Percentiles rank a stretch among this genome's conserved stretches.
Conservation (phyloP, 2,113 vertebrate genomes). For the Xiphorhynchus elegans region DNA sequence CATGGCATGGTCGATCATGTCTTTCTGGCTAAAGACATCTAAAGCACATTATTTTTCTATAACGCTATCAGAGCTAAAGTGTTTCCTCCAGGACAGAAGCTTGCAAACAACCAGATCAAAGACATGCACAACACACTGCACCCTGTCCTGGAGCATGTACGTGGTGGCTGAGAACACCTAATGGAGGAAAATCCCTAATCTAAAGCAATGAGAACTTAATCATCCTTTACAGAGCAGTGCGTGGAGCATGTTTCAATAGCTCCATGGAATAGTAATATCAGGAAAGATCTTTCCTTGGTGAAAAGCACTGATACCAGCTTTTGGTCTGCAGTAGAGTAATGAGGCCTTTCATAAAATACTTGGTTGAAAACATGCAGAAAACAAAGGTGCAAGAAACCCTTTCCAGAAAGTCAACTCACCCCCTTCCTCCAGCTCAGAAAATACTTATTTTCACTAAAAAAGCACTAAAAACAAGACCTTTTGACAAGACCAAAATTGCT, state of each 20-base stretch:
- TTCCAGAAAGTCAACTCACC: neutral
- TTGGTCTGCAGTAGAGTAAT: neutral
- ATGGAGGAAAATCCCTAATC: neutral
- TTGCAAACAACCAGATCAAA: neutral
- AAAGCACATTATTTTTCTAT: neutral
- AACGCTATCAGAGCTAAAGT: neutral
- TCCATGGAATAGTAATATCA: neutral
- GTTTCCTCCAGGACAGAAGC: neutral
- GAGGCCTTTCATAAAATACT: neutral
- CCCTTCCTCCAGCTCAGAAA: neutral
- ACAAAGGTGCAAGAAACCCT: neutral
- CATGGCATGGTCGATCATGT: neutral
- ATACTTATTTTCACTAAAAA: neutral
- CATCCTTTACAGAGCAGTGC: neutral
- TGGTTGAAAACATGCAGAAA: neutral
- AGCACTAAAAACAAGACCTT: neutral
- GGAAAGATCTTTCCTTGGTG: neutral
- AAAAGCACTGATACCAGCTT: neutral
- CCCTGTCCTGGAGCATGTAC: neutral
- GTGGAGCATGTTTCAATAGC: neutral
- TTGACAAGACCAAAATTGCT: neutral
- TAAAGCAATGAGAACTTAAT: neutral
- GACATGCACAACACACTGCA: fast-evolving
- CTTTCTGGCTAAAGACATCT: neutral
- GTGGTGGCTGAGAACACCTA: neutral